A percentile compares a stretch with the other conserved stretches of the same genome.
Conservation (phyloP, 2,888 invertebrate genomes). For the Agelastica alni region DNA sequence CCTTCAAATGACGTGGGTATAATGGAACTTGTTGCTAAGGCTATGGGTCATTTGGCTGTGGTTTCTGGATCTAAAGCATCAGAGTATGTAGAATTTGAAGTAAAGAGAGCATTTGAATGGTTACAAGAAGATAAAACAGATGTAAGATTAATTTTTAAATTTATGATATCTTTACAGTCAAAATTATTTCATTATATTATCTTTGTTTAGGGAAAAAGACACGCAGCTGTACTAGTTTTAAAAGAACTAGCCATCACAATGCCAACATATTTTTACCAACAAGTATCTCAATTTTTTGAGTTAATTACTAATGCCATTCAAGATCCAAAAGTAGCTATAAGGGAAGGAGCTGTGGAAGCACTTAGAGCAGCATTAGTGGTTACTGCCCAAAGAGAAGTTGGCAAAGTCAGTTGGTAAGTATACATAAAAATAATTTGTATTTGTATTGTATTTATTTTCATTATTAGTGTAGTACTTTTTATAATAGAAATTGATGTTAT, state of each 20-base stretch:
- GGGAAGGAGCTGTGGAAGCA: conserved; percentile 93
- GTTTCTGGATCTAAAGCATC: conserved; percentile 92
- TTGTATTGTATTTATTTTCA: no score
- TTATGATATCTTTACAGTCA: neutral
- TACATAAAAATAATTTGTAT: no score
- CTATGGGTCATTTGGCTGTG: conserved; percentile 89
- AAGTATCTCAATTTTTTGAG: conserved; percentile 91
- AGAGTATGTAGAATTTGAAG: conserved; percentile 97
- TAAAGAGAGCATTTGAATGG: conserved; percentile 95
- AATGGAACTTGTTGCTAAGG: conserved; percentile 95
- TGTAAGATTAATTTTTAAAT: conserved; percentile 45
- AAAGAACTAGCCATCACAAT: conserved; percentile 93
- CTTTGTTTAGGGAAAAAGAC: conserved; percentile 70
- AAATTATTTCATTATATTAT: conserved; percentile 6
- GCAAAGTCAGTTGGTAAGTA: conserved; percentile 77
- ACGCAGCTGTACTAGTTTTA: conserved; percentile 89
- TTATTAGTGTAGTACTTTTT: no score
- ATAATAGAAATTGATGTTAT: no score
- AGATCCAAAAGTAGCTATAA: conserved; percentile 87
- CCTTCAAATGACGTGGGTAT: conserved; percentile 91
- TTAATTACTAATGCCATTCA: conserved; percentile 89
- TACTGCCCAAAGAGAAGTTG: conserved; percentile 94
- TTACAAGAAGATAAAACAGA: conserved; percentile 88
- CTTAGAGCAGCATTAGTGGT: conserved; percentile 93
- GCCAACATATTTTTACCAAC: conserved; percentile 97